Evolutionary conservation across 2,888 invertebrate genomes (phyloP).

Genomic region (Leptinotarsa rubiginosa): DNA sequence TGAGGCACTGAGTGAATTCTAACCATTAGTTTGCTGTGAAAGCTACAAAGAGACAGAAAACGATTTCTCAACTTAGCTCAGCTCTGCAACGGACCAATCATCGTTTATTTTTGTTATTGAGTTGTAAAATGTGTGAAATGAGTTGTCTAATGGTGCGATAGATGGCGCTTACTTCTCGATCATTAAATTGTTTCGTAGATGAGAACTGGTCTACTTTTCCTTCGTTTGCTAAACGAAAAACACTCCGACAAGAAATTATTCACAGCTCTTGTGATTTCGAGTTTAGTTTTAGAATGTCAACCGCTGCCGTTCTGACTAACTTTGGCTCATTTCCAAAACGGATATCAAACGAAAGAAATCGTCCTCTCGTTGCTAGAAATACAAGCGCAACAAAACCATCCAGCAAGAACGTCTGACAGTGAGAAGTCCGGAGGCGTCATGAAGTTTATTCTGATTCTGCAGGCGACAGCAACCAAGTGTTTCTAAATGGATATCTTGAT

Average conservation of each 20-base stretch:
- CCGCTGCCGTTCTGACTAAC: constrained; percentile 7
- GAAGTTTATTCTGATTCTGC: constrained; percentile 5
- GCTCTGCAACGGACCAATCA: too few relatives aligned
- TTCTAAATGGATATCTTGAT: constrained; percentile 11
- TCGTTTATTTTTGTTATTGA: too few relatives aligned
- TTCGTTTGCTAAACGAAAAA: too few relatives aligned
- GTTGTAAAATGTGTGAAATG: too few relatives aligned
- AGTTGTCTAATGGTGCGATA: too few relatives aligned
- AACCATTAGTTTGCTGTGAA: too few relatives aligned
- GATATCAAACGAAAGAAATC: constrained; percentile 1
- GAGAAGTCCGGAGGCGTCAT: background rate
- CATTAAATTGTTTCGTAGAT: too few relatives aligned
- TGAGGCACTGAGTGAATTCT: too few relatives aligned
- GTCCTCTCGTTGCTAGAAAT: constrained; percentile 8
- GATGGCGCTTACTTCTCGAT: too few relatives aligned
- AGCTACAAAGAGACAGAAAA: too few relatives aligned
- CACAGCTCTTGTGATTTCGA: background rate
- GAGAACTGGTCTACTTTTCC: too few relatives aligned
- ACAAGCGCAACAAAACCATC: constrained; percentile 15
- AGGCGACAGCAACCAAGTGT: constrained; percentile 10
- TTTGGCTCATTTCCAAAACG: constrained; percentile 14
- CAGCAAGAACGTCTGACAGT: background rate
- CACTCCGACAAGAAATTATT: background rate
- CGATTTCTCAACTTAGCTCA: too few relatives aligned
- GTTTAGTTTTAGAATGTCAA: constrained; percentile 2